Conservation (phyloP, 1,140 invertebrate genomes). For the Sitophilus oryzae region DNA sequence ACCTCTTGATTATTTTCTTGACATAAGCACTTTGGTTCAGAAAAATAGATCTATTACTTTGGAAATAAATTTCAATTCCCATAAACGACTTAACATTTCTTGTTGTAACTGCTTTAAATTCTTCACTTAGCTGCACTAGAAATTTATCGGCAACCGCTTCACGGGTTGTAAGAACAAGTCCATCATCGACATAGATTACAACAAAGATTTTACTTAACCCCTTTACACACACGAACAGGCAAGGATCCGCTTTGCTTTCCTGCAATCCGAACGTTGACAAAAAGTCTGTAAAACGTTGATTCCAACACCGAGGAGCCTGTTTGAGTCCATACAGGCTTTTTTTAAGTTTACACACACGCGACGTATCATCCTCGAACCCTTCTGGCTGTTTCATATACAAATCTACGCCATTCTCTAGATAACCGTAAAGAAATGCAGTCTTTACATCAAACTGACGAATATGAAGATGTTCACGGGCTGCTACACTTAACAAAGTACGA, state of each 20-base stretch:
- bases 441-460: conserved; percentile 46
- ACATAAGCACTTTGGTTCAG: too few relatives aligned
- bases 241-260: conserved; percentile 34
- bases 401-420: conserved; percentile 39
- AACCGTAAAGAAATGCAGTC: conserved; percentile 46
- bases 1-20: too few relatives aligned
- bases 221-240: conserved; percentile 42
- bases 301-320: too few relatives aligned
- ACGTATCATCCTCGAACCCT: conserved; percentile 32
- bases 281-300: conserved; percentile 29
- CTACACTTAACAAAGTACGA: conserved; percentile 41
- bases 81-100: not conserved
- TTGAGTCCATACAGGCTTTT: conserved; percentile 44
- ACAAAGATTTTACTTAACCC: conserved; percentile 35
- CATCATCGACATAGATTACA: conserved; percentile 48
- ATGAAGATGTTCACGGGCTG: conserved; percentile 28
- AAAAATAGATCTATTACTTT: too few relatives aligned
- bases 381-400: conserved; percentile 44
- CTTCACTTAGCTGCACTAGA: conserved; percentile 15
- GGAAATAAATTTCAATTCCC: too few relatives aligned
- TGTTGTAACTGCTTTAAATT: not conserved
- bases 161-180: conserved; percentile 33
- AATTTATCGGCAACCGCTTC: conserved; percentile 29
- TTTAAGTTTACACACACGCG: conserved; percentile 39
- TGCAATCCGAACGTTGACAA: conserved; percentile 39